Conservation (phyloP, 2,888 invertebrate species). For the Didymodactylos carnosus region DNA sequence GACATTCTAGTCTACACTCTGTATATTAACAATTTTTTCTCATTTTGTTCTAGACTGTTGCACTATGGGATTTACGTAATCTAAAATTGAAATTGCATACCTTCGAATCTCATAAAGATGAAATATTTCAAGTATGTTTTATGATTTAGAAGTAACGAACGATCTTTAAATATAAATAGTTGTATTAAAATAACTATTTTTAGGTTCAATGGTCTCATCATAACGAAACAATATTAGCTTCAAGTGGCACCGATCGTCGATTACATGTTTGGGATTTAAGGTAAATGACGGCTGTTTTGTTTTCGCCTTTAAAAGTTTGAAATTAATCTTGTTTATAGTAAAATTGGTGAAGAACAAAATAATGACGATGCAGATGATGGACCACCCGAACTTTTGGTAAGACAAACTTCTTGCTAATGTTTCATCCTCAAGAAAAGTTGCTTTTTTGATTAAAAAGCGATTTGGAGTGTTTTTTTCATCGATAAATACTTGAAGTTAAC, state of each 20-base stretch:
- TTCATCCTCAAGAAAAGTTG: no score
- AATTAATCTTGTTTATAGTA: conserved; percentile 39
- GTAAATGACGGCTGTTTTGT: background rate
- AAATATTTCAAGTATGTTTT: conserved; percentile 99
- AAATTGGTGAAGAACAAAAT: conserved; percentile 95
- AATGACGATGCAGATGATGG: conserved; percentile 97
- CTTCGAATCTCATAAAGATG: conserved; percentile 98
- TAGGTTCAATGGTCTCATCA: conserved; percentile 99
- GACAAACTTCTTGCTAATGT: no score
- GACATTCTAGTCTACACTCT: background rate
- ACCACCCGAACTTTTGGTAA: conserved; percentile 65
- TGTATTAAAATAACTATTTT: no score
- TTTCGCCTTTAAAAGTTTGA: background rate
- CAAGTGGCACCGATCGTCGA: conserved; percentile 86
- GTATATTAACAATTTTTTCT: background rate
- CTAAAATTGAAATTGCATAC: conserved; percentile 90
- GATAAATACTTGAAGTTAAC: no score
- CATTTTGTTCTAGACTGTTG: conserved; percentile 44
- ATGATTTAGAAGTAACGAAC: no score
- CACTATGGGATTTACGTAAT: conserved; percentile 92
- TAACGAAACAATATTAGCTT: conserved; percentile 94
- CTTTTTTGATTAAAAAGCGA: background rate
- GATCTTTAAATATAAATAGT: no score
- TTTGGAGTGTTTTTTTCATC: no score
- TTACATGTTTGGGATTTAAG: conserved; percentile 89